Base-by-base conservation (phyloP, 2,888 invertebrate genomes). In the Cosmorhoe ocellata region DNA sequence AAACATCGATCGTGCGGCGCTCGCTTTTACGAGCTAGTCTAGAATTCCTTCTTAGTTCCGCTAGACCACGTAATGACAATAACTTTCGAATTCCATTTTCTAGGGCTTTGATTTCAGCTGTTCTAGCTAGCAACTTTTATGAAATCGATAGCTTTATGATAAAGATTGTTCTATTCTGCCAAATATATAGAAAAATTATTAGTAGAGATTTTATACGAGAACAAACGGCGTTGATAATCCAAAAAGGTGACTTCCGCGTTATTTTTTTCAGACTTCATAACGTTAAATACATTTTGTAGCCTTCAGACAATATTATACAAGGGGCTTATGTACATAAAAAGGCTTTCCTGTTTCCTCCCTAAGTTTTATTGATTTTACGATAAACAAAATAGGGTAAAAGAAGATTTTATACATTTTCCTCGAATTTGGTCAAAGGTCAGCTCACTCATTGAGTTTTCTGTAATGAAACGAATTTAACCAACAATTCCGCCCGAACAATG, bases 391-490 rank as follows among this genome's bases (percentile, higher is more conserved):
- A 46, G 27, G 32, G 13, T 37, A 37, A 31, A 45, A 51, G 27
- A 42, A 38, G 33, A 39, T 28, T 43, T 41, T 34, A 39, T 28
- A 36, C 14, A 42, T 34, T 39, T 43, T 10, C 34, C 38, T 31
- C 14, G 26, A 34, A 24, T 47, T 47, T 39, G 34, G 27, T 36
- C 47, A 47, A 51, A 56, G 56, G 56, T 56, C 61, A 58, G 38
- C 38, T 51, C 36, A 50, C 43, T 54, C 47, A 55, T 57, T 31
- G 48, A 40, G 34, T 48, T 48, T 46, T 40, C 46, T 50, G 41
- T 43, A 42, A 54, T 56, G 41, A 59, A 61, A 59, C 54, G 42
- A 50, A 54, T 52, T 55, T 53, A 32, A 46, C 46, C 46, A 49
- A 43, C 34, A 49, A 49, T 42, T 45, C 44, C 31, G 44, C 18